Evolutionary conservation across 2,797 vertebrate genomes (phyloP), one percentile per base, ranked within the genome.

Genomic region (Astyanax mexicanus): DNA sequence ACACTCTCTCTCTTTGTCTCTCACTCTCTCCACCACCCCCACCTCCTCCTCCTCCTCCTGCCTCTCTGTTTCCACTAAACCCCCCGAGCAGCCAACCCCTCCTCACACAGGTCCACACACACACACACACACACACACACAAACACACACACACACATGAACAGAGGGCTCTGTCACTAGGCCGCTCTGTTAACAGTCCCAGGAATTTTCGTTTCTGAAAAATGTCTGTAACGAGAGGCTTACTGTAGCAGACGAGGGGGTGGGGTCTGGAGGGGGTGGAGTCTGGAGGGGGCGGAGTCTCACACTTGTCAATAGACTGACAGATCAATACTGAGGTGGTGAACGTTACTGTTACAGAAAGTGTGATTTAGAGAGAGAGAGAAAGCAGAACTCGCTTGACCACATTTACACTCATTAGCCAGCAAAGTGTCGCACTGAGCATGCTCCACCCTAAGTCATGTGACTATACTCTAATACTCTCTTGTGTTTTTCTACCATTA

Each of bases 41-140:
- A 90, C 90, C 91, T 90, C 91, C 90, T 86, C 92, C 91, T n/a
- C n/a, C n/a, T n/a, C 89, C 89, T 92, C 88, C 90, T 87, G 86
- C 89, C 86, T 87, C 90, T 92, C 90, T 91, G 87, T 90, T 89
- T 90, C 87, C 89, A 67, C 69, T 69, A 60, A 73, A 85, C 80
- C 86, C 84, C 84, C 21, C 52, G 21, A 25, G 49, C 49, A 23
- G 86, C 82, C 84, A 69, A 89, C 86, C 88, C 87, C 88, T 91
- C 88, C 89, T 89, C 88, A 73, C 81, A 80, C 82, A 85, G 79
- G 79, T 81, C 81, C 69, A 71, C 44, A 68, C 29, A 62, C 58
- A 74, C 66, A 73, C 55, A 61, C 38, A 47, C 11, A 65, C 51
- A 51, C 19, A 69, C 52, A 69, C 55, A 54, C 74, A 40, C 61